These are phyloP conservation scores for Beris morrisii DNA, from an alignment of 2,888 invertebrate genomes.

Conservation along the genomic window DNA sequence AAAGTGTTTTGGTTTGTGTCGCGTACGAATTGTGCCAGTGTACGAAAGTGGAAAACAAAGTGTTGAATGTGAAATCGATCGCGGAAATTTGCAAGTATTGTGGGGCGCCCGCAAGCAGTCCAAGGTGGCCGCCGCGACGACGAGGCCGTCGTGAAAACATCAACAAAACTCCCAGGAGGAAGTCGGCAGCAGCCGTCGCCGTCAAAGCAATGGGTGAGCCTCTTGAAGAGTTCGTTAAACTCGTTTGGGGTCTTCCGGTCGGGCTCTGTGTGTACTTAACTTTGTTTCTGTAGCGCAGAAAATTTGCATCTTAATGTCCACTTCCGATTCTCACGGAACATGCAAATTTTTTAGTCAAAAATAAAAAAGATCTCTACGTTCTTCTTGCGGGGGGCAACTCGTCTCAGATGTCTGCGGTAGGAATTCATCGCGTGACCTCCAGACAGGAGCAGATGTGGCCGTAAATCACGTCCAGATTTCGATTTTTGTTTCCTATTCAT, in stretches of 20 bases:
- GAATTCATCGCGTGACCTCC: background rate
- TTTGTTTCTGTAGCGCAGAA: too few relatives aligned
- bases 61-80: slow-evolving; percentile 23
- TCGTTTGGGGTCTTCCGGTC: too few relatives aligned
- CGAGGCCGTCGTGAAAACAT: slow-evolving; percentile 8
- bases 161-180: slow-evolving; percentile 24
- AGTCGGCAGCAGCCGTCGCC: slow-evolving; percentile 18
- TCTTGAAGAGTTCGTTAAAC: background rate
- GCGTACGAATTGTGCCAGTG: background rate
- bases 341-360: background rate
- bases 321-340: too few relatives aligned
- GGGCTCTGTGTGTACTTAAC: too few relatives aligned
- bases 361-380: slow-evolving; percentile 1
- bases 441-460: background rate
- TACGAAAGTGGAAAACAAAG: background rate
- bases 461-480: slow-evolving; percentile 23
- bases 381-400: too few relatives aligned
- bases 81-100: background rate
- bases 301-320: too few relatives aligned
- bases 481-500: slow-evolving; percentile 13
- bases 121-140: too few relatives aligned
- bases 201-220: slow-evolving; percentile 22
- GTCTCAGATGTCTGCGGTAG: background rate
- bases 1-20: background rate
- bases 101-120: background rate